Evolutionary conservation across 2,888 invertebrate species (phyloP).

Genomic region (Sarcophaga rosellei): DNA sequence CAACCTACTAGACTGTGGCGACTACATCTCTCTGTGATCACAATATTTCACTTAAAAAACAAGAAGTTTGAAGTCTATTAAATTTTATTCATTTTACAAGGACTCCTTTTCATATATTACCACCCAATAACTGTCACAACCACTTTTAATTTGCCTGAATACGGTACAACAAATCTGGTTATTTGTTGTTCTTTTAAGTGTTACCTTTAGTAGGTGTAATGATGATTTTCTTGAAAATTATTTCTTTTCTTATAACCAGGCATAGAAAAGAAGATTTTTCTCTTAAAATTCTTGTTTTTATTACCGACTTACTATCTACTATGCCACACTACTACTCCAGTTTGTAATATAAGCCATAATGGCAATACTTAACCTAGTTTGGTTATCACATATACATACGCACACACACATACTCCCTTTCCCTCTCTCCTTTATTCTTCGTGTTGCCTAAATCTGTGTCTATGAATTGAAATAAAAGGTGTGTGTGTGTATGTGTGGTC

Average conservation of each 20-base stretch:
- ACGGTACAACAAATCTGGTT: neutral
- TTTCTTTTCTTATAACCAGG: neutral
- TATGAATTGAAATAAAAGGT: neutral
- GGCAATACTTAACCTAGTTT: constrained; percentile 46
- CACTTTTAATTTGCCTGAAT: constrained; percentile 9
- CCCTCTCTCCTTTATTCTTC: neutral
- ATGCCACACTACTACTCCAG: neutral
- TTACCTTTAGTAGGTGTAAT: neutral
- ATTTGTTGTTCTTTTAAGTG: neutral
- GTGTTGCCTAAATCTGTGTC: neutral
- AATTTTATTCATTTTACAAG: too few relatives aligned
- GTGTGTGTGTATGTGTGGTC: neutral
- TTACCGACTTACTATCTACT: neutral
- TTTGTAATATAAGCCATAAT: constrained; percentile 26
- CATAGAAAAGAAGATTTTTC: neutral
- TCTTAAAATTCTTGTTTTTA: neutral
- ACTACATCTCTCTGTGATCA: too few relatives aligned
- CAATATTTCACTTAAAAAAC: too few relatives aligned
- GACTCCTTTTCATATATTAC: neutral
- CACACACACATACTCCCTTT: neutral
- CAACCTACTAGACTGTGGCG: too few relatives aligned
- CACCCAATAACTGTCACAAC: neutral
- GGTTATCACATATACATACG: neutral
- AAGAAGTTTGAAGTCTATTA: too few relatives aligned
- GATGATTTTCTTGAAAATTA: neutral